phyloP scores from a whole-genome alignment of 1,140 invertebrate genomes.

The Thaumatotibia leucotreta region DNA sequence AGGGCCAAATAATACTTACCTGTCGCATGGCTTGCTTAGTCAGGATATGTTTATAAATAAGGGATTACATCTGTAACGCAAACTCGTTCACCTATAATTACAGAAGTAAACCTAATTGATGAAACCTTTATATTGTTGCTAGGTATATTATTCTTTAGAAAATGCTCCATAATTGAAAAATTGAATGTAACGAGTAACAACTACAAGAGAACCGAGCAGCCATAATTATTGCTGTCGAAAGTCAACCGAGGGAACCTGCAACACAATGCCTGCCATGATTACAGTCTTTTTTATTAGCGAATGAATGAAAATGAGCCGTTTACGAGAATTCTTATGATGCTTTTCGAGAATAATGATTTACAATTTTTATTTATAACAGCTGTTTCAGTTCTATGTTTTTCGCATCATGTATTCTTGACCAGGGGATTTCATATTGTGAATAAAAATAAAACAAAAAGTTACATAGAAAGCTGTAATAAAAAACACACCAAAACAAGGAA shows the following conservation, averaged over 20 bases:
- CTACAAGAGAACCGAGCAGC: background rate
- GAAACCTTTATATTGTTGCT: background rate
- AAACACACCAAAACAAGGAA: constrained; percentile 17
- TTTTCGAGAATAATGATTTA: background rate
- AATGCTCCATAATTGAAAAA: background rate
- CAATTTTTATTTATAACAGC: background rate
- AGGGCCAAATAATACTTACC: too few species aligned
- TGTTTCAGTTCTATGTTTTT: too few species aligned
- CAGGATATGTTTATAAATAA: too few species aligned
- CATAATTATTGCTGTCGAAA: constrained; percentile 4
- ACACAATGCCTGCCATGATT: background rate
- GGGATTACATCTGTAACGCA: too few species aligned
- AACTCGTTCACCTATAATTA: too few species aligned
- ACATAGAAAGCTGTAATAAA: constrained; percentile 40
- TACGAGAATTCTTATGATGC: background rate
- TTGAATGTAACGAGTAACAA: background rate
- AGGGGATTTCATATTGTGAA: background rate
- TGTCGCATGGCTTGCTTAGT: too few species aligned
- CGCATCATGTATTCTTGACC: background rate
- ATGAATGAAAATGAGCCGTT: background rate
- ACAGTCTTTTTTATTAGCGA: background rate
- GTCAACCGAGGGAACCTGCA: background rate
- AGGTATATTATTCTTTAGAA: background rate
- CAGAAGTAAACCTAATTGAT: background rate
- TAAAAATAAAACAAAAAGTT: constrained; percentile 43